Conservation (phyloP, 1,140 invertebrate genomes). For the Temnothorax curvispinosus region DNA sequence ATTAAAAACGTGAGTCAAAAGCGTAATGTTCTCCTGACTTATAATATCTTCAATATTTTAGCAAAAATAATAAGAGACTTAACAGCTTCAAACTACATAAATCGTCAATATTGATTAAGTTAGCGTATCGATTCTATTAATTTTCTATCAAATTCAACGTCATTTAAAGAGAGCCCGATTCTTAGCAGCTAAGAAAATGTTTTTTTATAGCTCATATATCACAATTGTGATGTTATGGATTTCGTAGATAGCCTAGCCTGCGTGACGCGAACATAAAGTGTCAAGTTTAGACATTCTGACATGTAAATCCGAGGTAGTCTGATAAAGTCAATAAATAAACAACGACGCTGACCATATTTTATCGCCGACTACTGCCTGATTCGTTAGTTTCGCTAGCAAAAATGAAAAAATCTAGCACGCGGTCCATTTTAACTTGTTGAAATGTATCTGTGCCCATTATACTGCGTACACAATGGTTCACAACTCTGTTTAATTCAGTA, state of each 20-base stretch:
- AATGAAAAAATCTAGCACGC: slow-evolving; percentile 19
- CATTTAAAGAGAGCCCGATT: neutral
- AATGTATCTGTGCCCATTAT: slow-evolving; percentile 56
- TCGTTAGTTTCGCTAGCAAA: neutral
- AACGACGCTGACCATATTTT: slow-evolving; percentile 20
- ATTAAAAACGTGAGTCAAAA: neutral
- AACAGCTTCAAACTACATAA: neutral
- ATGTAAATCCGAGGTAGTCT: neutral
- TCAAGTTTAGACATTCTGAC: neutral
- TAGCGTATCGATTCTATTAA: neutral
- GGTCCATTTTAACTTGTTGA: slow-evolving; percentile 48
- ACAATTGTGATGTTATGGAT: neutral
- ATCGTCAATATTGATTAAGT: neutral
- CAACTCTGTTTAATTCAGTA: slow-evolving; percentile 49
- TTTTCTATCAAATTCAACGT: neutral
- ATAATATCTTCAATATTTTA: slow-evolving; percentile 9
- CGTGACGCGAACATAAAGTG: slow-evolving; percentile 47
- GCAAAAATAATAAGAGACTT: neutral
- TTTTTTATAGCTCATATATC: slow-evolving; percentile 39
- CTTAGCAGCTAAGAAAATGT: neutral
- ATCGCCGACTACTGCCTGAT: slow-evolving; percentile 1
- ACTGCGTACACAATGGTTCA: slow-evolving; percentile 39
- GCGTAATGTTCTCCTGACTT: neutral
- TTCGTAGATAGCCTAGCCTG: neutral
- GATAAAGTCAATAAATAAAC: slow-evolving; percentile 51